A percentile compares a stretch with the other conserved stretches of the same genome.
Evolutionary conservation across 30 jellyfish, hydroid and myxozoan genomes (phyloP).

Genomic region (Clytia hemisphaerica): DNA sequence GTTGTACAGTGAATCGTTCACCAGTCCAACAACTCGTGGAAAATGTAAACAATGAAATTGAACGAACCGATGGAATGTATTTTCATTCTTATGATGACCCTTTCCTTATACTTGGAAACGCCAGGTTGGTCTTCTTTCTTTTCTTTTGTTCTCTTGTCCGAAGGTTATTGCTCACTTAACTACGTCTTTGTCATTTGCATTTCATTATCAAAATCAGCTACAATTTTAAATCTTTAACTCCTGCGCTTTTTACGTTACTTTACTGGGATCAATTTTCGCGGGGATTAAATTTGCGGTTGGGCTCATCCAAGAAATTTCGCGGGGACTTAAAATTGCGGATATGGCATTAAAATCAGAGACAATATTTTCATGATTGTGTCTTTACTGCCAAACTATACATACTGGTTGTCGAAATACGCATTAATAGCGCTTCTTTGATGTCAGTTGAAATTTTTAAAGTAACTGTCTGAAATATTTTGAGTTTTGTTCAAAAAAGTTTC

Average conservation of each 20-base stretch:
- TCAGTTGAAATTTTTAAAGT: no score
- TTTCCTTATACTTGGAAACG: constrained; percentile 60
- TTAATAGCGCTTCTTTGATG: no score
- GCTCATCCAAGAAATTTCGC: no score
- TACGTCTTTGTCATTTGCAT: background rate
- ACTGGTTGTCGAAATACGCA: no score
- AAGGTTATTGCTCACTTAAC: background rate
- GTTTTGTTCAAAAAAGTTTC: no score
- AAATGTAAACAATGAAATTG: constrained; percentile 33
- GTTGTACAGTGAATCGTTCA: constrained; percentile 49
- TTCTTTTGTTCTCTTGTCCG: background rate
- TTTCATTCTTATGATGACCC: constrained; percentile 90
- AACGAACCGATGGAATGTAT: constrained; percentile 32
- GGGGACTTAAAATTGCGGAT: no score
- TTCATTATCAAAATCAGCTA: background rate
- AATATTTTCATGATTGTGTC: no score
- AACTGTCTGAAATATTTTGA: no score
- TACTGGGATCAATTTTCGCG: no score
- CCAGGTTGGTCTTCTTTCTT: constrained; percentile 39
- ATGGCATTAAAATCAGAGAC: no score
- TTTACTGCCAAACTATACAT: no score
- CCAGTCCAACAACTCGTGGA: constrained; percentile 42
- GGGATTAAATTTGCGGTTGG: no score
- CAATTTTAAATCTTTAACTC: background rate
- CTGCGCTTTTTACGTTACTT: background rate